phyloP scores from a whole-genome alignment of 2,797 vertebrate genomes.

The Simalia tracyae region DNA sequence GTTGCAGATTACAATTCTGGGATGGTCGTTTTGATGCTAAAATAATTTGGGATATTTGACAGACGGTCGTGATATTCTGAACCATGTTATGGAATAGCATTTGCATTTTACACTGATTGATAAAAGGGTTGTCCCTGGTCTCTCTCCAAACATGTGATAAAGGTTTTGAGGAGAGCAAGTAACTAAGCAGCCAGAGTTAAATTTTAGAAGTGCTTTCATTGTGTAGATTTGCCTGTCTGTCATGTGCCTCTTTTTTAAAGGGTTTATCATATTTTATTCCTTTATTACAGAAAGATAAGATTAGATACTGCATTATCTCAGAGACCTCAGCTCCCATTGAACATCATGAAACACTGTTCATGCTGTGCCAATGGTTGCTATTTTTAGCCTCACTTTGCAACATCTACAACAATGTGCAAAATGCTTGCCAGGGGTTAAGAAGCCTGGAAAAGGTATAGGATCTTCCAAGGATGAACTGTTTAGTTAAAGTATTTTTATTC shows the following conservation, averaged over 20 bases:
- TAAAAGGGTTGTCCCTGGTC: background rate
- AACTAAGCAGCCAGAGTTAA: background rate
- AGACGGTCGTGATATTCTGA: constrained; percentile 4
- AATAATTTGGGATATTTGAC: constrained; percentile 16
- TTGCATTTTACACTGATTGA: background rate
- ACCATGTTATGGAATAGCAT: background rate
- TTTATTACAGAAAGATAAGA: background rate
- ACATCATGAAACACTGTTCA: background rate
- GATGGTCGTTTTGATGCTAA: background rate
- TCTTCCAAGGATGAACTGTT: background rate
- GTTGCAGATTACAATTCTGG: constrained; percentile 6
- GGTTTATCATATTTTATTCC: background rate
- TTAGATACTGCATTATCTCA: background rate
- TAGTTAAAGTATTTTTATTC: background rate
- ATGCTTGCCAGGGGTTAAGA: background rate
- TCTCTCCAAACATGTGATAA: background rate
- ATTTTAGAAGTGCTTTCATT: background rate
- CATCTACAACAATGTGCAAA: background rate
- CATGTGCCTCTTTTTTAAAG: background rate
- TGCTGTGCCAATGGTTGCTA: background rate
- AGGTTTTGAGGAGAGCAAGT: background rate
- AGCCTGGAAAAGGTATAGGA: background rate
- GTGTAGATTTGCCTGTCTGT: background rate
- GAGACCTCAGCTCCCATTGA: background rate
- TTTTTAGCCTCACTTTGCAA: background rate